Percentiles rank a stretch among this genome's conserved stretches.
Evolutionary conservation across 2,113 vertebrate species (phyloP).

Genomic region (Boleophthalmus pectinirostris): DNA sequence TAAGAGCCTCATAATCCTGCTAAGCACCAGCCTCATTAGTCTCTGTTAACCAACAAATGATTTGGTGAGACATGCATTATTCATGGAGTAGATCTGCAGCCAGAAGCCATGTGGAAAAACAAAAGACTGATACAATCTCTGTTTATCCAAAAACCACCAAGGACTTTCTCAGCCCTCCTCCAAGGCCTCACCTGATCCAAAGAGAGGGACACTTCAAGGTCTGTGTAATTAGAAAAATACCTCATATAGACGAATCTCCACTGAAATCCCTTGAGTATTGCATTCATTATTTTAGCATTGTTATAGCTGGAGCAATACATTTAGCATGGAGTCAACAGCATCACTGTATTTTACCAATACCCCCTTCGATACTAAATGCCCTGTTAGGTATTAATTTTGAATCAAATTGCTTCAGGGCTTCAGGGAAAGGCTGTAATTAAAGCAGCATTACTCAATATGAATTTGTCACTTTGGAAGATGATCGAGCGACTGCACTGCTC

Average conservation of each 20-base stretch:
- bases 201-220: not conserved
- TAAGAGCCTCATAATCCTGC: slow-evolving; percentile 46
- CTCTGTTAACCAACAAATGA: slow-evolving; percentile 61
- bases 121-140: slow-evolving; percentile 33
- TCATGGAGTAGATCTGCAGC: slow-evolving; percentile 37
- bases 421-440: slow-evolving; percentile 43
- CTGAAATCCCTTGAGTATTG: not conserved
- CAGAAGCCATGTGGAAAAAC: slow-evolving; percentile 16
- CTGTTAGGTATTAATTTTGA: slow-evolving; percentile 34
- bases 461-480: slow-evolving; percentile 36
- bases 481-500: not conserved
- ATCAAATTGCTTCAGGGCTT: slow-evolving; percentile 36
- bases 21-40: slow-evolving; percentile 54
- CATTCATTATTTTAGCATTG: not conserved
- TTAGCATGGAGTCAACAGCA: slow-evolving; percentile 5
- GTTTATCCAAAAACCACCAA: slow-evolving; percentile 37
- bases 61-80: slow-evolving; percentile 60
- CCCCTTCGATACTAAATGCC: slow-evolving; percentile 14
- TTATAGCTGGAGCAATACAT: not conserved
- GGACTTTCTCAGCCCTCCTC: slow-evolving; percentile 6
- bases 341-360: slow-evolving; percentile 16
- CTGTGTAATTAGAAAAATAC: not conserved
- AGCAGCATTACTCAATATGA: slow-evolving; percentile 26
- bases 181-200: slow-evolving; percentile 6
- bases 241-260: not conserved